Evolutionary conservation across 2,797 vertebrate species (phyloP), one percentile per base, ranked within the genome.

Genomic region (Chrosomus eos): DNA sequence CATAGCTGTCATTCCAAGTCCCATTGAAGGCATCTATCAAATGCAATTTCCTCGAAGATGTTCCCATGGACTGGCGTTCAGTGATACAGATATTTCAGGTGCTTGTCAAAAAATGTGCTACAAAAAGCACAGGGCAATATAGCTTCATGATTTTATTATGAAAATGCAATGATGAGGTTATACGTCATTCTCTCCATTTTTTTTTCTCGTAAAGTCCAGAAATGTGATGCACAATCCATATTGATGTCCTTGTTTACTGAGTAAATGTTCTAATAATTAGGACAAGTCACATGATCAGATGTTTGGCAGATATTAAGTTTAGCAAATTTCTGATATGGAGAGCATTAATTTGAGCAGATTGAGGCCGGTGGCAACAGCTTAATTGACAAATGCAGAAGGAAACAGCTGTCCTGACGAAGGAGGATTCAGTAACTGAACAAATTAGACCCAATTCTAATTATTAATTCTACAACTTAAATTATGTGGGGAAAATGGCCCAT

Each of bases 1-100:
- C 93, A 93, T 91, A 91, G 94, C 94, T 95, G 95, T 95, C 95
- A 95, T 95, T 95, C 93, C 91, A 92, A 93, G 92, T 94, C 94
- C 93, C 94, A 93, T 90, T 94, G 95, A 95, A 95, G 90, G 94
- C 92, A 92, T 93, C 92, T 93, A 94, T 95, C 93, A 94, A 93
- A 94, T 92, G 91, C 92, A 92, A 94, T 95, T 92, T 92, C 93
- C 94, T 95, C 92, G 93, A 94, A 94, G 91, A 91, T 94, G 93
- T 95, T 95, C 94, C 94, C 94, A 93, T 91, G 91, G 93, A 95
- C 90, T 92, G 90, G 90, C 86, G 89, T 93, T 94, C 91, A 93
- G 93, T 94, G 92, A 94, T 93, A 93, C 90, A 89, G 90, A 91
- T 93, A 94, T 93, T 93, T 94, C 94, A 94, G 93, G 94, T 94